These are phyloP conservation scores for fruit fly (Drosophila melanogaster) DNA, from an alignment of 1,140 invertebrate species.

Conservation along the genomic window DNA sequence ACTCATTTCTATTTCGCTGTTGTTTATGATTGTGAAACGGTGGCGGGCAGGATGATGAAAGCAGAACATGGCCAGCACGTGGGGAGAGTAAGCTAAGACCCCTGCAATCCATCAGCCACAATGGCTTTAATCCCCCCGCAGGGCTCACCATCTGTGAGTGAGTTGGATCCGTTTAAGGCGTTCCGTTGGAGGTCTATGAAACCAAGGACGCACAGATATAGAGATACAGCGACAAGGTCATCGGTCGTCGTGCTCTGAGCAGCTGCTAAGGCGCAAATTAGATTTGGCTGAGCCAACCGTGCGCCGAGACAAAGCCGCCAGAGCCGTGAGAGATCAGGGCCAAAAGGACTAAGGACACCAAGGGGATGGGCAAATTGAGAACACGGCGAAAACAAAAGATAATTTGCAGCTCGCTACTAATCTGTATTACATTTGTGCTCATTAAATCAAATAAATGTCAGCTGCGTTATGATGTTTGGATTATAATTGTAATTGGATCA, in stretches of 20 bases:
- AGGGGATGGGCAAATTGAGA: neutral
- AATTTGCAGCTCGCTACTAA: neutral
- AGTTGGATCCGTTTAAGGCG: slow-evolving; percentile 61
- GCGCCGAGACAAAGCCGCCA: slow-evolving; percentile 43
- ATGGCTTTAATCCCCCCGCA: slow-evolving; percentile 45
- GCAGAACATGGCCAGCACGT: slow-evolving; percentile 9
- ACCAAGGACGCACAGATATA: neutral
- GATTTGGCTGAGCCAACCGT: slow-evolving; percentile 57
- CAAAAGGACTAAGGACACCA: neutral
- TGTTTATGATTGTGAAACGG: slow-evolving; percentile 46
- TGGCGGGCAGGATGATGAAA: slow-evolving; percentile 59
- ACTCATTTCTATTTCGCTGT: slow-evolving; percentile 58
- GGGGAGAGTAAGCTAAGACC: neutral
- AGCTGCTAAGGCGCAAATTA: slow-evolving; percentile 74
- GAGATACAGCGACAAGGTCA: slow-evolving; percentile 50
- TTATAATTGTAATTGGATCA: neutral
- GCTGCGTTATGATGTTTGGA: neutral
- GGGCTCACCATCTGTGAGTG: slow-evolving; percentile 9
- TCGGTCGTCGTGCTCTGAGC: slow-evolving; percentile 28
- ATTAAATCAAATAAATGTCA: slow-evolving; percentile 3
- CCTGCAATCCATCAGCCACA: slow-evolving; percentile 48
- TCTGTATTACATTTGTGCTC: neutral
- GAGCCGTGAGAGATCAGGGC: slow-evolving; percentile 21
- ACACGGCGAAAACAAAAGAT: neutral
- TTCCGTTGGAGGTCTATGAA: slow-evolving; percentile 19